phyloP scores from a whole-genome alignment of 2,113 vertebrate genomes.

The Thermophis baileyi region DNA sequence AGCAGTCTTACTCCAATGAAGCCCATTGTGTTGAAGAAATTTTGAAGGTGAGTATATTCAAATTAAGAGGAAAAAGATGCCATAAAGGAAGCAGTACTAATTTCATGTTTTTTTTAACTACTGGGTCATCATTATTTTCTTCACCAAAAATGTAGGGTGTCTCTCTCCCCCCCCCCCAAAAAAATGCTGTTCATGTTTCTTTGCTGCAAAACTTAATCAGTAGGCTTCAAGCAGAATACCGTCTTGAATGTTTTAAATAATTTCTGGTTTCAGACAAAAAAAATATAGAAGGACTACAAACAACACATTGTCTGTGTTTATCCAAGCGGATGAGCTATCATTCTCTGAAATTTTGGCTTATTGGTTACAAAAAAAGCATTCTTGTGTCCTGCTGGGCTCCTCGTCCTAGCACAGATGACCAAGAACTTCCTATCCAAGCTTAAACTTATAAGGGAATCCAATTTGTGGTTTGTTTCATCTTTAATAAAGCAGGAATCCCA shows the following conservation, averaged over 20 bases:
- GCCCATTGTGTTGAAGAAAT: conserved; percentile 87
- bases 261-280: neutral
- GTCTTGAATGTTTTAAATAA: neutral
- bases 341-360: neutral
- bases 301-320: neutral
- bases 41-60: conserved; percentile 78
- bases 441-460: neutral
- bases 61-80: neutral
- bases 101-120: neutral
- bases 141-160: neutral
- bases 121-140: neutral
- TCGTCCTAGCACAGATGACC: neutral
- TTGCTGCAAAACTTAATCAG: neutral
- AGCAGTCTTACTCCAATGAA: conserved; percentile 80
- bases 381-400: neutral
- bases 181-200: neutral
- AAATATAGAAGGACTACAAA: neutral
- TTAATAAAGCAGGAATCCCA: neutral
- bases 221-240: neutral
- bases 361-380: neutral
- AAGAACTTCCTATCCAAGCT: neutral
- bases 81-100: neutral
- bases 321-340: neutral
- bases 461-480: neutral
- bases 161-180: rapidly evolving